A percentile compares a stretch with the other conserved stretches of the same genome.
These are phyloP conservation scores for Eristalis intricaria DNA, from an alignment of 2,888 invertebrate species.

Conservation along the genomic window DNA sequence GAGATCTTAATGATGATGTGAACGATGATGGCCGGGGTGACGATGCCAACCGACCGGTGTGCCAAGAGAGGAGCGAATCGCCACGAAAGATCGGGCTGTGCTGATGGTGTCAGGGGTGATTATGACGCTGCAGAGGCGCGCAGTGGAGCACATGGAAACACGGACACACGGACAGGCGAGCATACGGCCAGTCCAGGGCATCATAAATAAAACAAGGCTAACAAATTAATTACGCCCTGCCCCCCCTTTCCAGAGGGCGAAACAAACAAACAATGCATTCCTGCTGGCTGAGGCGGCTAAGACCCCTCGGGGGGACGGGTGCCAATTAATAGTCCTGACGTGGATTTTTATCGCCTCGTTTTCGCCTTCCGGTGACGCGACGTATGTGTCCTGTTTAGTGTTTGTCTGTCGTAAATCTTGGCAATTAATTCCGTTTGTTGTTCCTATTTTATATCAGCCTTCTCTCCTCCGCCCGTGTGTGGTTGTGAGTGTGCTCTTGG, in stretches of 20 bases:
- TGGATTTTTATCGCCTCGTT: constrained; percentile 68
- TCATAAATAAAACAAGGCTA: constrained; percentile 63
- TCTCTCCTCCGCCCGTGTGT: background rate
- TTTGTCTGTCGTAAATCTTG: constrained; percentile 67
- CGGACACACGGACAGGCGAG: constrained; percentile 7
- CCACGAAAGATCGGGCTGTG: constrained; percentile 21
- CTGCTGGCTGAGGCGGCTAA: background rate
- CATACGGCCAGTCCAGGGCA: constrained; percentile 23
- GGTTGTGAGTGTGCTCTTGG: constrained; percentile 37
- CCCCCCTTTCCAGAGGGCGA: background rate
- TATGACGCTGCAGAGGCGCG: background rate
- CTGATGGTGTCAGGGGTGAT: constrained; percentile 26
- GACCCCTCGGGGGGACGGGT: constrained; percentile 5
- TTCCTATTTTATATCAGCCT: constrained; percentile 36
- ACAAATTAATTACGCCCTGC: constrained; percentile 50
- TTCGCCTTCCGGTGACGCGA: constrained; percentile 47
- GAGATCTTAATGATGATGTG: constrained; percentile 53
- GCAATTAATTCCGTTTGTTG: constrained; percentile 69
- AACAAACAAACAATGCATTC: background rate
- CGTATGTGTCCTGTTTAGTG: constrained; percentile 64
- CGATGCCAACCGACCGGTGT: background rate
- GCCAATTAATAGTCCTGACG: constrained; percentile 69
- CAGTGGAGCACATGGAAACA: background rate
- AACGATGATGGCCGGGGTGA: constrained; percentile 19
- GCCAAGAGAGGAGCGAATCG: constrained; percentile 17